Conservation (phyloP, 1,140 invertebrate species). For the Hyphantria cunea region DNA sequence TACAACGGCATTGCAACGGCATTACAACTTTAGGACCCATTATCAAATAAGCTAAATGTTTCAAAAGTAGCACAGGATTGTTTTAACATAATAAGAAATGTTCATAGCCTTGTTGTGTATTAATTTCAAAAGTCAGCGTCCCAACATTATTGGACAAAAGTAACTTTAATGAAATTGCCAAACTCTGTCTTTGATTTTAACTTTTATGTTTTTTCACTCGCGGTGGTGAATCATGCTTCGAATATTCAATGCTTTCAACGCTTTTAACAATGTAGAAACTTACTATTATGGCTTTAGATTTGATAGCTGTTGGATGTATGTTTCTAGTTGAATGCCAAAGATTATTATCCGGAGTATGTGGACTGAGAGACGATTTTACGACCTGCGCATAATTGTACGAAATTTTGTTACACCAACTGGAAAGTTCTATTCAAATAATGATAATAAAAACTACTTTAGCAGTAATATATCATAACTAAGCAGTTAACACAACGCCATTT, state of each 20-base stretch:
- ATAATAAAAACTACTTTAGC: too few species aligned
- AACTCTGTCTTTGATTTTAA: slow-evolving; percentile 13
- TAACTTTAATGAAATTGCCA: slow-evolving; percentile 8
- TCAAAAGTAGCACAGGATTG: neutral
- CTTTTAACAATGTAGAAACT: neutral
- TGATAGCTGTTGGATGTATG: neutral
- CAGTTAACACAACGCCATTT: too few species aligned
- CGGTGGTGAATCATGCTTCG: neutral
- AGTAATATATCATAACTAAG: too few species aligned
- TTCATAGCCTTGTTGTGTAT: slow-evolving; percentile 15
- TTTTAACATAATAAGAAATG: slow-evolving; percentile 16
- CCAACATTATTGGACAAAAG: neutral
- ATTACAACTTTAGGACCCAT: too few species aligned
- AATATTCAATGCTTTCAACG: slow-evolving; percentile 4
- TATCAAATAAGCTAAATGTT: too few species aligned
- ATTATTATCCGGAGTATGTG: neutral
- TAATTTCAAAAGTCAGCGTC: slow-evolving; percentile 1
- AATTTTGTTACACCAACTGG: too few species aligned
- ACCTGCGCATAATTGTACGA: too few species aligned
- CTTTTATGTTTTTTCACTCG: slow-evolving; percentile 1
- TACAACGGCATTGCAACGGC: too few species aligned
- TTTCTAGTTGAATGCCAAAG: neutral
- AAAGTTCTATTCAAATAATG: too few species aligned
- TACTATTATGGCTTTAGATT: neutral
- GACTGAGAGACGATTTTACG: neutral